phyloP scores from a whole-genome alignment of 2,797 vertebrate species.

The Neoniphon sammara region DNA sequence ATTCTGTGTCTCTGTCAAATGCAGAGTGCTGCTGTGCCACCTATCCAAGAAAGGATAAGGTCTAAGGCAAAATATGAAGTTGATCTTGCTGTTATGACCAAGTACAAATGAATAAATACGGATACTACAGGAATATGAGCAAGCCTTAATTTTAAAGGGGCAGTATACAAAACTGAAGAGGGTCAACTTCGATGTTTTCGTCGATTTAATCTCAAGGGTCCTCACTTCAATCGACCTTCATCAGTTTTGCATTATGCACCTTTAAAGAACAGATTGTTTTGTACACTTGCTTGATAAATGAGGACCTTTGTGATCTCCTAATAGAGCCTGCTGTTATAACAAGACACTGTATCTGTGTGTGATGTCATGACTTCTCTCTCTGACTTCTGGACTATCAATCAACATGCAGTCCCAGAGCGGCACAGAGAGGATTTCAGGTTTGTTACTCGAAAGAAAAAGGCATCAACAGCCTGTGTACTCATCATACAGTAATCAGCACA shows the following conservation, averaged over 20 bases:
- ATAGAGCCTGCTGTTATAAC: slow-evolving; percentile 43
- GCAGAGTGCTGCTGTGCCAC: background rate
- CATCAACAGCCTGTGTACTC: slow-evolving; percentile 28
- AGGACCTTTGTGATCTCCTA: slow-evolving; percentile 23
- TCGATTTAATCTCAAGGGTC: too few relatives aligned
- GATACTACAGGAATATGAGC: slow-evolving; percentile 13
- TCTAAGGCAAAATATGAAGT: background rate
- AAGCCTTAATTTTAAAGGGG: background rate
- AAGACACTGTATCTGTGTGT: slow-evolving; percentile 45
- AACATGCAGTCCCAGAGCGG: slow-evolving; percentile 28
- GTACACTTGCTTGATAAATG: slow-evolving; percentile 31
- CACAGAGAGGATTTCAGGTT: slow-evolving; percentile 22
- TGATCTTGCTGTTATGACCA: background rate
- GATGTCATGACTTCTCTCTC: slow-evolving; percentile 63
- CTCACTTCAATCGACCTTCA: too few relatives aligned
- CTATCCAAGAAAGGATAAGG: background rate
- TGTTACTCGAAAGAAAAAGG: slow-evolving; percentile 26
- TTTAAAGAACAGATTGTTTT: slow-evolving; percentile 35
- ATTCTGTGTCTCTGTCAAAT: background rate
- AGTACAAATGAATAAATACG: background rate
- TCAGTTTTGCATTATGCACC: too few relatives aligned
- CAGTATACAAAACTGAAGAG: too few relatives aligned
- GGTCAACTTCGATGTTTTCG: too few relatives aligned
- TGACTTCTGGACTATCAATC: slow-evolving; percentile 60
- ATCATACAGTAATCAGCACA: slow-evolving; percentile 24